Evolutionary conservation across 2,113 vertebrate species (phyloP).

Genomic region (Chiloscyllium plagiosum): DNA sequence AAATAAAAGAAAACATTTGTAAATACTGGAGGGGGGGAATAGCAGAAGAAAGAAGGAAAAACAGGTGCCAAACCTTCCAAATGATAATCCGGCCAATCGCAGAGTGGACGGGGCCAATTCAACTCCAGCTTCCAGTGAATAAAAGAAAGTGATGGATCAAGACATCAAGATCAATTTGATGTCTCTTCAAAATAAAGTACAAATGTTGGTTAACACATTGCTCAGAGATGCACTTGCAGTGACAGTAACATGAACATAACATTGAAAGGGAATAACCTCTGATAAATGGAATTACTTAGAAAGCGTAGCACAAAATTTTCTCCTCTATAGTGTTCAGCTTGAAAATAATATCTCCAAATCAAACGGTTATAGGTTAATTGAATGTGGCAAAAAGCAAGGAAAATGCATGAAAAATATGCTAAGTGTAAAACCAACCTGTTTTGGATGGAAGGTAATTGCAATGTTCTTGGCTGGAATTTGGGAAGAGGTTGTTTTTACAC

Average conservation of each 20-base stretch:
- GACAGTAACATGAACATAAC: neutral
- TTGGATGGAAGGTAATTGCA: no score
- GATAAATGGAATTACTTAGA: neutral
- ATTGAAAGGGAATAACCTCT: neutral
- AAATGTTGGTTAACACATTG: neutral
- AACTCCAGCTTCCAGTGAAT: neutral
- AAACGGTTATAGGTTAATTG: no score
- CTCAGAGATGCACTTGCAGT: neutral
- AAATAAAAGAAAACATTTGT: conserved; percentile 43
- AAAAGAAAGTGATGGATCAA: neutral
- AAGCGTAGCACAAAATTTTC: no score
- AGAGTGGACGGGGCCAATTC: neutral
- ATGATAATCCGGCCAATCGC: neutral
- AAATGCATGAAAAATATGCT: no score
- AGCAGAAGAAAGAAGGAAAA: neutral
- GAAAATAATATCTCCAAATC: no score
- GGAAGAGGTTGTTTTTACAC: no score
- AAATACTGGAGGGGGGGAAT: neutral
- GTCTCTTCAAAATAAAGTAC: neutral
- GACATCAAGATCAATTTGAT: neutral
- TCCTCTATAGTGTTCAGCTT: no score
- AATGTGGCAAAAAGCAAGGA: no score
- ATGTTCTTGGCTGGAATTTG: no score
- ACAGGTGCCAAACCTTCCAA: neutral
- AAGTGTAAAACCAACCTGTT: no score